These are phyloP conservation scores for Pseudeuparius sepicola DNA, from an alignment of 2,888 invertebrate species.

Conservation along the genomic window DNA sequence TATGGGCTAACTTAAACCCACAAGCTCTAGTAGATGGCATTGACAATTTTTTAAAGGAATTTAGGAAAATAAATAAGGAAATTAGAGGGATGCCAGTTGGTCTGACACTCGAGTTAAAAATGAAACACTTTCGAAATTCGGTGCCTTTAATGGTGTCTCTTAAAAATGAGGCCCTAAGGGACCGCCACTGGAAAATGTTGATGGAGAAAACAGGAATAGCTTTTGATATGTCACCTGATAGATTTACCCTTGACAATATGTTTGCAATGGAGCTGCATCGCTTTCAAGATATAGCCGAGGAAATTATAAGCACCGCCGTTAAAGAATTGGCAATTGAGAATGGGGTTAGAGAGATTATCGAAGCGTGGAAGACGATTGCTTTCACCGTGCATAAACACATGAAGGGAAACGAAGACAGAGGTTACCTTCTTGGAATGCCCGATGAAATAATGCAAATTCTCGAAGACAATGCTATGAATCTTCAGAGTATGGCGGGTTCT, in stretches of 20 bases:
- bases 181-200: constrained; percentile 81
- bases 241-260: constrained; percentile 82
- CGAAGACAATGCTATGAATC: constrained; percentile 82
- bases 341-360: constrained; percentile 73
- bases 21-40: constrained; percentile 76
- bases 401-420: constrained; percentile 69
- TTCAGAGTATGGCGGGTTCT: constrained; percentile 86
- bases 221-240: constrained; percentile 80
- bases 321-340: constrained; percentile 88
- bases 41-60: constrained; percentile 71
- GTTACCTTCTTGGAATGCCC: constrained; percentile 64
- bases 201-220: constrained; percentile 69
- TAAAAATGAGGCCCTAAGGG: constrained; percentile 82
- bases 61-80: constrained; percentile 60
- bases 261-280: constrained; percentile 85
- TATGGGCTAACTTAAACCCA: constrained; percentile 82
- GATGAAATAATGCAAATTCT: constrained; percentile 73
- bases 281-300: constrained; percentile 75
- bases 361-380: constrained; percentile 56
- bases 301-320: constrained; percentile 79
- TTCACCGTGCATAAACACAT: constrained; percentile 58
- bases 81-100: constrained; percentile 53
- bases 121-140: constrained; percentile 80
- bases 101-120: constrained; percentile 61
- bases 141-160: constrained; percentile 84